Evolutionary conservation across 2,797 vertebrate species (phyloP), one percentile per base, ranked within the genome.

Genomic region (Sylvia borin): DNA sequence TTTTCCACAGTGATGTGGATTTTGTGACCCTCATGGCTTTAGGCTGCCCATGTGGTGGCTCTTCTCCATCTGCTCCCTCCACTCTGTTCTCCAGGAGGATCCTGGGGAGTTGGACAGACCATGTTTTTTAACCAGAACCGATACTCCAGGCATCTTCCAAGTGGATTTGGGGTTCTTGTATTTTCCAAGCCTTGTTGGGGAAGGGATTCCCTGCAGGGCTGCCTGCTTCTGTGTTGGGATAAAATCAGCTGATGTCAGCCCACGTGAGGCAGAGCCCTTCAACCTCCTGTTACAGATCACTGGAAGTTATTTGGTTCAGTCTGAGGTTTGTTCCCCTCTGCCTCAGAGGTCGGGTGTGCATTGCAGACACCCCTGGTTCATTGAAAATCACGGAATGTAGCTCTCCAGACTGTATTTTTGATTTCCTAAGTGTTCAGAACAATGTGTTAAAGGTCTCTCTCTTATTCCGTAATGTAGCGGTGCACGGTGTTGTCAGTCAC

Each of bases 391-490:
- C 18, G 43, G 82, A 81, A 31, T 62, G 62, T 88, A 51, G 68
- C 87, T 94, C 53, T 67, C 43, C 73, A 96, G 96, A 95, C 94
- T 70, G 82, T 68, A 42, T 67, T 95, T 92, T 57, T 93, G 22
- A 85, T 95, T 96, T 95, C 68, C 50, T 55, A 91, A 75, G 62
- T 53, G 51, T 92, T 93, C 62, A 47, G 60, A 95, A 68, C 70
- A 83, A 18, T 47, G 40, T 67, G 22, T 77, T 87, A 91, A 94
- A 95, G 74, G 55, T 92, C 78, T 62, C 51, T 81, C 36, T 81
- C 78, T 72, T 71, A 57, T 76, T 77, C 31, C 13, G 45, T 62
- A 40, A 54, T 58, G 48, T 70, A 84, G 31, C 3, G 1, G 51
- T 31, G 51, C 53, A 32, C 3, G 24, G 48, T 53, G 65, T 36